A percentile compares a stretch with the other conserved stretches of the same genome.
Conservation (phyloP, 2,113 vertebrate species). For the Hemiscyllium ocellatum region DNA sequence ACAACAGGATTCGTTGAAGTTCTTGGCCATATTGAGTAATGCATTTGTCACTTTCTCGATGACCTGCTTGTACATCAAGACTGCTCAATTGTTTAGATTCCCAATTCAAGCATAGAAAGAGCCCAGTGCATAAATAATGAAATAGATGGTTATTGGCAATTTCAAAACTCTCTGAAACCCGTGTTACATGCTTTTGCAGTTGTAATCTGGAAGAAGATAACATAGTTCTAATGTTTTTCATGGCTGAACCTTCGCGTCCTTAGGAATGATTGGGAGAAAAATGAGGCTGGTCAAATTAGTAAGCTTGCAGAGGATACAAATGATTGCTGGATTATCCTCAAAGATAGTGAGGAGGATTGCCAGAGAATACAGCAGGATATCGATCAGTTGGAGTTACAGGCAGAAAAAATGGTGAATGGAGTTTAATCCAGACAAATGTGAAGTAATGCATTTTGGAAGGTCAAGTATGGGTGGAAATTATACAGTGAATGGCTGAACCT, state of each 20-base stretch:
- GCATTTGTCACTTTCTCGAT: background rate
- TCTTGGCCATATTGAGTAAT: background rate
- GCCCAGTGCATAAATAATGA: background rate
- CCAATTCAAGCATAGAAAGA: background rate
- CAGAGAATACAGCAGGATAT: too few relatives aligned
- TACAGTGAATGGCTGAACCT: too few relatives aligned
- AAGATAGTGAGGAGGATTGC: too few relatives aligned
- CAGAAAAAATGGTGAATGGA: too few relatives aligned
- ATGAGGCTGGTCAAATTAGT: too few relatives aligned
- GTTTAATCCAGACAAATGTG: too few relatives aligned
- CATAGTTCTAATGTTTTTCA: background rate
- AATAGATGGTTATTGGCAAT: background rate
- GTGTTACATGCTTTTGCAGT: background rate
- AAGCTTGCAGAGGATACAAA: too few relatives aligned
- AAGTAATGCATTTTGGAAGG: too few relatives aligned
- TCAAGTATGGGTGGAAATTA: too few relatives aligned
- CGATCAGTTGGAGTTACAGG: too few relatives aligned
- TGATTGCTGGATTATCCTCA: too few relatives aligned
- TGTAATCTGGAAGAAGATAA: background rate
- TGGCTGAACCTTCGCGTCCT: background rate
- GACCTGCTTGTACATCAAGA: background rate
- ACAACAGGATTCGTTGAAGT: background rate
- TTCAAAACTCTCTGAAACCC: background rate
- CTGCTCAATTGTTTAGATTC: background rate
- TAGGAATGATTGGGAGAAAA: background rate